Base-by-base conservation (phyloP, 2,888 invertebrate genomes). In the Copidosoma aretas region DNA sequence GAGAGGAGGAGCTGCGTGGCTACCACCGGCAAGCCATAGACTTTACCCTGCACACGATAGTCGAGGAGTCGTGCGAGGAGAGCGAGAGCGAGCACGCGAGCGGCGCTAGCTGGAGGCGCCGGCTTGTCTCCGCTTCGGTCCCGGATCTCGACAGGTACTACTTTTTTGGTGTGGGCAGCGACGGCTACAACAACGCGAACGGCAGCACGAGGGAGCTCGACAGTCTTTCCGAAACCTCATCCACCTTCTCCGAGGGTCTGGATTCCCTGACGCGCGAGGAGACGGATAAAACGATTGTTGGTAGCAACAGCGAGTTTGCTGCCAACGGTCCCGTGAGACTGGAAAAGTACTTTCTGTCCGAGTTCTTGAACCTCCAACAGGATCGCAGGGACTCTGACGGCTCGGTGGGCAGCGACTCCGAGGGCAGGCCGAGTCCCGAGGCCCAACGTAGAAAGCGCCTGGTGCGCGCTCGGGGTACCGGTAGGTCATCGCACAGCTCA, bases 21-120 rank as follows among this genome's bases (percentile, higher is more conserved):
- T 94, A 93, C 80, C 92, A 93, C 80, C 89, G 93, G 63, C 89
- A 92, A 67, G 90, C 91, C 1, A 91, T 95, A 78, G 94, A 95
- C 84, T 94, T 95, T 81, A 95, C 95, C 1, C 85, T 96, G 73
- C 95, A 96, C 80, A 96, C 96, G 0, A 96, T 96, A 75, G 91
- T 95, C 39, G 96, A 96, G 85, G 96, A 96, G 84, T 95, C 94
- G 78, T 95, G 95, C 83, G 95, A 96, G 85, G 96, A 96, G 84
- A 95, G 95, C 83, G 94, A 94, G 84, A 89, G 91, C 71, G 93
- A 93, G 77, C 90, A 89, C 54, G 79, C 78, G 43, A 32, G 32
- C 0, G 80, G 32, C 0, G 80, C 76, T 67, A 84, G 72, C 71
- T 85, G 75, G 83, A 84, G 79, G 87, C 86, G 85, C 88, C 83